Percentiles rank a stretch among this genome's conserved stretches.
phyloP scores from a whole-genome alignment of 2,888 invertebrate species.

The Drosophila yooni region DNA sequence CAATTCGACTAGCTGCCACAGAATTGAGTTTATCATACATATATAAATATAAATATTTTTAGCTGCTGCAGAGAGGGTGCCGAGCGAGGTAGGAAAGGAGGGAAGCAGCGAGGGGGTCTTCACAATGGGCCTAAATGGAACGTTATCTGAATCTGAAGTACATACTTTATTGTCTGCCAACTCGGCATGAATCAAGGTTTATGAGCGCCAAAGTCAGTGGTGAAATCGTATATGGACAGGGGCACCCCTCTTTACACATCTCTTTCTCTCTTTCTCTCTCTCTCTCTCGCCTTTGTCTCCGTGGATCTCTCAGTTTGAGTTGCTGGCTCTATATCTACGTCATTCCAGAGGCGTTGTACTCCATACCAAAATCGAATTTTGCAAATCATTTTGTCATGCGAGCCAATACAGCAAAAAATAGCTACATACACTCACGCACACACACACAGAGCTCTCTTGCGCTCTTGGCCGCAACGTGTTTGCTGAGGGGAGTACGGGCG shows the following conservation, averaged over 20 bases:
- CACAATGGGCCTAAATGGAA: constrained; percentile 32
- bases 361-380: constrained; percentile 45
- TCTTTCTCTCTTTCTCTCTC: constrained; percentile 4
- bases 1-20: constrained; percentile 7
- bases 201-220: constrained; percentile 43
- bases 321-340: constrained; percentile 54
- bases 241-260: not conserved
- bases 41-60: not conserved
- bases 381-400: constrained; percentile 57
- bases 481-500: not conserved
- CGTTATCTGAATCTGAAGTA: constrained; percentile 40
- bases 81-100: not conserved
- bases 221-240: constrained; percentile 57
- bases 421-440: constrained; percentile 2
- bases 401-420: constrained; percentile 42
- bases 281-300: not conserved
- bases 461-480: not conserved
- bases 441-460: constrained; percentile 37
- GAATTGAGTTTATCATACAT: constrained; percentile 21
- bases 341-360: constrained; percentile 45
- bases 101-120: not conserved
- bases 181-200: constrained; percentile 68
- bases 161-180: constrained; percentile 61
- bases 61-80: not conserved
- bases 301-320: not conserved